Base-by-base conservation (phyloP, 2,888 invertebrate species). In the Caenorhabditis sp. region DNA sequence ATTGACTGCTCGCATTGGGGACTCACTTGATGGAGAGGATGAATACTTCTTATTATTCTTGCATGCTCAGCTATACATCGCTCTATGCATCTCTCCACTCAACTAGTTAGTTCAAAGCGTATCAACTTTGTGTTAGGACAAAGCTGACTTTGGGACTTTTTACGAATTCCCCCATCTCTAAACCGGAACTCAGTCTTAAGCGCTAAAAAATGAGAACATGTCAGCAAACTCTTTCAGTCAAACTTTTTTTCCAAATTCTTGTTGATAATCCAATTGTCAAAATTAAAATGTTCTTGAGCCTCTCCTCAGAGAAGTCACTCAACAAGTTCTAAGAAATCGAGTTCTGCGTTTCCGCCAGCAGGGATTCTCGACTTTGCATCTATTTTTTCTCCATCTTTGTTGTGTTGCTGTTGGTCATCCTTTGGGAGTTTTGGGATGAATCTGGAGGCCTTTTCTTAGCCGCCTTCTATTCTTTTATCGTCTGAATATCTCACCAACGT, bases 401-500 rank as follows among this genome's bases (percentile, higher is more conserved):
- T 70, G 70, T 68, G 77, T 69, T 64, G 77, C 68, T 68, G 53
- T 40, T 60, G 4, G 28, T 47, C 60, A 37, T 65, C 58, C 58
- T 72, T 50, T 58, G 74, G 65, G 60, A 74, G 60, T 74, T 74
- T 74, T 26, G 47, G 18, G 60, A 47, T 72, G 64, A 72, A 72
- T 74, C 74, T 60, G 50, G 65, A 47, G 18, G 47, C 47, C 60
- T 28, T 37, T 24, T 47, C 15, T 50, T 47, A n/a, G n/a, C 26
- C 20, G 35, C 37, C 50, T 26, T 20, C 44, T 22, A 64, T 58
- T 64, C 62, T 64, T 51, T 74, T 26, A 56, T 51, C 64, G 65
- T 74, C 74, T 74, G 74, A 65, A 65, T 67, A 74, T 74, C 65
- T 74, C 58, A 47, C 74, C 35, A 24, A 55, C 65, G 18, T 60